Percentiles rank a stretch among this genome's conserved stretches.
Conservation (phyloP, 2,797 vertebrate genomes). For the Vultur gryphus region DNA sequence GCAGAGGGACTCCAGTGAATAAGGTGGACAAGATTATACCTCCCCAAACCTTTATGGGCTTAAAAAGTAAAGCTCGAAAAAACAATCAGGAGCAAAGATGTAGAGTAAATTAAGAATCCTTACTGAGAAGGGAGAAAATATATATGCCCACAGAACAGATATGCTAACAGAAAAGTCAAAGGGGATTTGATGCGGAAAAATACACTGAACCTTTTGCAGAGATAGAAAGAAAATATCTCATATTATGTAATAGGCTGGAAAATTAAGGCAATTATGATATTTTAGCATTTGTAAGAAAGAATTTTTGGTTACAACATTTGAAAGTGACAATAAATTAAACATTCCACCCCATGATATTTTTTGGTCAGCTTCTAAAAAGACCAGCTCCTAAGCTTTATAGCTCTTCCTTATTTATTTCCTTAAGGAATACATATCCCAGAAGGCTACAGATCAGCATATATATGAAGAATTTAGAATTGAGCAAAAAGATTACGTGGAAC, state of each 20-base stretch:
- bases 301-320: not conserved
- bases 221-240: not conserved
- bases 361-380: not conserved
- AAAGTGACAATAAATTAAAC: not conserved
- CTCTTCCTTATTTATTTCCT: not conserved
- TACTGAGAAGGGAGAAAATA: not conserved
- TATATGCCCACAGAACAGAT: not conserved
- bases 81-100: not conserved
- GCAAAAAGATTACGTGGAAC: not conserved
- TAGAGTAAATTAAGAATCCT: not conserved
- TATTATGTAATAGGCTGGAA: not conserved
- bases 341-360: not conserved
- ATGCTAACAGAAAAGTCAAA: not conserved
- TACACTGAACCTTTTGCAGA: not conserved
- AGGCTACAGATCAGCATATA: not conserved
- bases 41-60: accelerated
- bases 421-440: not conserved
- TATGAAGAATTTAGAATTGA: not conserved
- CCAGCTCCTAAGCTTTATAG: not conserved
- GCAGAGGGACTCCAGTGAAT: not conserved
- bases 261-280: not conserved
- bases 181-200: not conserved
- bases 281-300: not conserved
- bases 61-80: not conserved
- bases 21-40: not conserved